Percentiles rank a stretch among this genome's conserved stretches.
Evolutionary conservation across 2,113 vertebrate species (phyloP).

Genomic region (Lophura nycthemera): DNA sequence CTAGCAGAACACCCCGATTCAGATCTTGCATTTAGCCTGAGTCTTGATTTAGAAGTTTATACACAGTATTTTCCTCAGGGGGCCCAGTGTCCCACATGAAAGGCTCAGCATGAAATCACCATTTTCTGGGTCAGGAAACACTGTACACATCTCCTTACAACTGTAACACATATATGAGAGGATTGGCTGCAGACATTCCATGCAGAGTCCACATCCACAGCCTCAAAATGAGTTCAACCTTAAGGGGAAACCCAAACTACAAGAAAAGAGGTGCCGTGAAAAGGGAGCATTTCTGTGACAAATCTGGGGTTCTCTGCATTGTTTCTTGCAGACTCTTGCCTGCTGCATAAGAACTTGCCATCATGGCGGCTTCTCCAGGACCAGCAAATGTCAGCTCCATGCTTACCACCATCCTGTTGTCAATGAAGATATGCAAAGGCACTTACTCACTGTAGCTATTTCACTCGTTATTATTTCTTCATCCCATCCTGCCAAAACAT

Average conservation of each 20-base stretch:
- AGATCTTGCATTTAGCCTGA: neutral
- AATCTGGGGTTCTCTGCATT: neutral
- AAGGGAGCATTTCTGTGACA: neutral
- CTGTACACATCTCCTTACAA: neutral
- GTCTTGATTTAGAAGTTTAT: neutral
- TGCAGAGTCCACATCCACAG: neutral
- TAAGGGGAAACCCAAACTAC: neutral
- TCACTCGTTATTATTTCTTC: neutral
- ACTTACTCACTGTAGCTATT: neutral
- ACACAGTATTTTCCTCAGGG: neutral
- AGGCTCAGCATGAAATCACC: neutral
- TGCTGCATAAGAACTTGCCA: neutral
- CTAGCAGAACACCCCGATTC: neutral
- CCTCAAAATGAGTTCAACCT: neutral
- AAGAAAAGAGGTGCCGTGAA: neutral
- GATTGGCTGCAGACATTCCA: neutral
- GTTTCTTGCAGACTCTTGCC: neutral
- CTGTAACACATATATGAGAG: neutral
- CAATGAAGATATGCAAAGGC: neutral
- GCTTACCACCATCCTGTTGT: fast-evolving
- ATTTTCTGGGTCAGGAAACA: neutral
- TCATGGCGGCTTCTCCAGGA: neutral
- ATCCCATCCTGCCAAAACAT: neutral
- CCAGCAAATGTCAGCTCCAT: neutral
- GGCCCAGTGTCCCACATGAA: neutral